Evolutionary conservation across 2,113 vertebrate genomes (phyloP).

Genomic region (Hassar affinis): DNA sequence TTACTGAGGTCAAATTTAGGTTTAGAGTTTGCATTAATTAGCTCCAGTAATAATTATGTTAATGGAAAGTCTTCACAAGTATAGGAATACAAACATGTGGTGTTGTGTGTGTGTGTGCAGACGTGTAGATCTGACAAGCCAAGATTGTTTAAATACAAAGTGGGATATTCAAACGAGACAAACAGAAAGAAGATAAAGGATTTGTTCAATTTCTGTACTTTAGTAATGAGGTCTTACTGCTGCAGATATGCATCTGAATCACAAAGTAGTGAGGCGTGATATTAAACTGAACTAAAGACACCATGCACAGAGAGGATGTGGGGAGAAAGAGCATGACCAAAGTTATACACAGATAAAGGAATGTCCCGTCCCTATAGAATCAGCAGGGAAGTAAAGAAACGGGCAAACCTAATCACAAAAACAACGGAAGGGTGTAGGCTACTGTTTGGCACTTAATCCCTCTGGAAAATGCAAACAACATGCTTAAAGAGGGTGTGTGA

Average conservation of each 20-base stretch:
- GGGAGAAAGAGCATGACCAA: not conserved
- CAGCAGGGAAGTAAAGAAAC: conserved; percentile 1
- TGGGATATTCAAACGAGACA: not conserved
- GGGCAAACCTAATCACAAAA: not conserved
- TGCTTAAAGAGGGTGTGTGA: conserved; percentile 11
- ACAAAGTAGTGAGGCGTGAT: not conserved
- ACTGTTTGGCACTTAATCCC: conserved; percentile 23
- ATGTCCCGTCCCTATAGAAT: not conserved
- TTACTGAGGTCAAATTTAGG: no score
- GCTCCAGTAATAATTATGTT: no score
- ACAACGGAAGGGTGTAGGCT: not conserved
- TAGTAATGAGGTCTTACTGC: conserved; percentile 9
- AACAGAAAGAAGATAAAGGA: not conserved
- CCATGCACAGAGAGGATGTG: not conserved
- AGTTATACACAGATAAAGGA: not conserved
- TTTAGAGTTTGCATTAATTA: no score
- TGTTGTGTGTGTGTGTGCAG: not conserved
- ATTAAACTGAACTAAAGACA: not conserved
- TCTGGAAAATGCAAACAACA: conserved; percentile 35
- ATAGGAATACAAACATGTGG: no score
- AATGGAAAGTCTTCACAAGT: no score
- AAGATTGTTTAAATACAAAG: not conserved
- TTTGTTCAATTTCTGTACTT: not conserved
- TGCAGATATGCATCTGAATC: not conserved
- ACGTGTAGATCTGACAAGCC: not conserved